Evolutionary conservation across 1,140 invertebrate species (phyloP).

Genomic region (Heliconius hermathena): DNA sequence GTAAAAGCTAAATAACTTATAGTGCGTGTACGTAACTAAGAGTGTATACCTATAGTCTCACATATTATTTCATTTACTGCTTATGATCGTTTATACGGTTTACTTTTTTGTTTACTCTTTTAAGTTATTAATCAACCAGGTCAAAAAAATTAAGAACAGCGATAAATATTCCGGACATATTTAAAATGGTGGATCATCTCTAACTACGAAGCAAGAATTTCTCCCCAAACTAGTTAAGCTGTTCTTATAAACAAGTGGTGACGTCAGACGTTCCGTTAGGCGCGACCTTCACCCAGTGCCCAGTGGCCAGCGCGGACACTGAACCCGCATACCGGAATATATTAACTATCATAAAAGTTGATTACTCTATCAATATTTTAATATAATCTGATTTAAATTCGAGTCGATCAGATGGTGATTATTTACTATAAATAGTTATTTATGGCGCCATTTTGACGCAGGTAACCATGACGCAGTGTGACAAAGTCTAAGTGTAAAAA

Average conservation of each 20-base stretch:
- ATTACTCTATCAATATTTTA: background rate
- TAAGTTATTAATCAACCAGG: background rate
- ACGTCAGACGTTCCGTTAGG: slow-evolving; percentile 7
- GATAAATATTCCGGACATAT: slow-evolving; percentile 3
- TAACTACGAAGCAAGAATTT: background rate
- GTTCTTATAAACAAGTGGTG: slow-evolving; percentile 15
- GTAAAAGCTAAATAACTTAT: no score
- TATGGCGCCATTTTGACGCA: no score
- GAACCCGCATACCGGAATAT: slow-evolving; percentile 4
- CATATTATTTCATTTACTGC: no score
- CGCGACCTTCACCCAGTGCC: slow-evolving; percentile 8
- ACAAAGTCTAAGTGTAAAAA: no score
- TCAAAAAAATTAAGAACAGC: background rate
- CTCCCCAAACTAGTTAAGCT: background rate
- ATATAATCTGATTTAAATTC: no score
- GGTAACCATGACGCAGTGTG: no score
- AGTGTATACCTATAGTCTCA: no score
- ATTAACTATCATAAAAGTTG: background rate
- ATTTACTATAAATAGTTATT: no score
- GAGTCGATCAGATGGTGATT: no score
- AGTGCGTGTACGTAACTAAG: no score
- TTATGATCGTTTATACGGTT: no score
- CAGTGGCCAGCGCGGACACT: slow-evolving; percentile 7
- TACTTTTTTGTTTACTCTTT: background rate
- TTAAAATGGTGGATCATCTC: background rate